Base-by-base conservation (phyloP, 2,113 vertebrate species). In the Nothobranchius kuhntae region DNA sequence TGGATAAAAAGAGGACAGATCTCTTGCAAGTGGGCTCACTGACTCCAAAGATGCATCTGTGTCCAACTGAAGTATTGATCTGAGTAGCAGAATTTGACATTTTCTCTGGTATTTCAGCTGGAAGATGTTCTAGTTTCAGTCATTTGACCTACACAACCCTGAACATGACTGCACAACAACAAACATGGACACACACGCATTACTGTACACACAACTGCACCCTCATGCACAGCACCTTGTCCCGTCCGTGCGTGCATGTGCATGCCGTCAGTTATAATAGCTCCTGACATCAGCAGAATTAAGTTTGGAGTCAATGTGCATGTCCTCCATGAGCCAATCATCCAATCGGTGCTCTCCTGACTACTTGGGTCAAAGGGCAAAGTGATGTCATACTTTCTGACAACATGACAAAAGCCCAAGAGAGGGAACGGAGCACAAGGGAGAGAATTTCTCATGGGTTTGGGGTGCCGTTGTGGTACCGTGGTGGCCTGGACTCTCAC, bases 311-410 rank as follows among this genome's bases (percentile, higher is more conserved):
- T 91, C 90, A 85, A 90, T 90, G 90, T 83, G 81, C 79, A 83
- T 64, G 68, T 87, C 87, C 88, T 87, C 88, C 75, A 53, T 86
- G 85, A 89, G 89, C 87, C 88, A 88, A 88, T 89, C 87, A 87
- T 86, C 89, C 89, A 91, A 89, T 92, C 91, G 86, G 84, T 3
- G 83, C 81, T 89, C 77, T 78, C 78, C 83, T 77, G 75, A 83
- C 87, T 61, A 61, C 24, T 52, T 58, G 85, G 85, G 89, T 92
- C 87, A 91, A 86, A 91, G 91, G 82, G 84, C 76, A 66, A 36
- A 65, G 84, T 91, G 89, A 91, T 91, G 90, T 92, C 92, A 93
- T 91, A 84, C 84, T 87, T 85, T 88, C 82, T 87, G 83, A 91
- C 83, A 89, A 89, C 84, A 89, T 88, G 89, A 89, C 87, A 91